These are phyloP conservation scores for Diplodus sargus DNA, from an alignment of 2,797 vertebrate genomes.

Conservation along the genomic window DNA sequence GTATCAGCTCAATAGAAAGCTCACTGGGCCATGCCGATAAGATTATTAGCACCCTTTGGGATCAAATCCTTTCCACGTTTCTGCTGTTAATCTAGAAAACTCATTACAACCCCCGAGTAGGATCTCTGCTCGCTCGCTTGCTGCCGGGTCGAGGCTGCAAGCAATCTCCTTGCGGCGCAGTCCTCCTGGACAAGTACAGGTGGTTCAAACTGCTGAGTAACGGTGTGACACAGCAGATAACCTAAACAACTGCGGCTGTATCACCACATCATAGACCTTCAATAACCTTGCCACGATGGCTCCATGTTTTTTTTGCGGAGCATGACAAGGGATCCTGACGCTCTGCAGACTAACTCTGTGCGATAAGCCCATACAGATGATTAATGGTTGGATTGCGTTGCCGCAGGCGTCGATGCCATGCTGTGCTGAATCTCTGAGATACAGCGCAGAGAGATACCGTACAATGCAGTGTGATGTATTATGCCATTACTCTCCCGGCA, in stretches of 20 bases:
- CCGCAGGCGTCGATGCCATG: constrained; percentile 47
- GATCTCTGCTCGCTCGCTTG: constrained; percentile 29
- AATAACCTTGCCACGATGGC: constrained; percentile 46
- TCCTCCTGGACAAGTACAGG: constrained; percentile 28
- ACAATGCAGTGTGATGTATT: constrained; percentile 57
- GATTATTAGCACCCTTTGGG: constrained; percentile 23
- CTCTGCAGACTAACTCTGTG: constrained; percentile 30
- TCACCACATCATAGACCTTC: constrained; percentile 44
- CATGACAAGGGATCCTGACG: constrained; percentile 33
- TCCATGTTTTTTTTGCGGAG: constrained; percentile 38
- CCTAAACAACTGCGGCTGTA: constrained; percentile 47
- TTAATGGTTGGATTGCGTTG: constrained; percentile 36
- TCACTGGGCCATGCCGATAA: constrained; percentile 23
- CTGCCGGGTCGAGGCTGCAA: constrained; percentile 25
- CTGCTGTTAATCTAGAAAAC: constrained; percentile 51
- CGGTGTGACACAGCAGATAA: constrained; percentile 59
- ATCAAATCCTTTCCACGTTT: constrained; percentile 23
- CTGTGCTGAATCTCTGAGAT: constrained; percentile 43
- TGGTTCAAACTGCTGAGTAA: constrained; percentile 51
- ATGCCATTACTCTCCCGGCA: constrained; percentile 47
- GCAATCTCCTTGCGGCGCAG: constrained; percentile 9
- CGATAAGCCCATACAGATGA: constrained; percentile 40
- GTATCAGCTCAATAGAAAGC: constrained; percentile 40
- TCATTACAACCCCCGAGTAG: constrained; percentile 42
- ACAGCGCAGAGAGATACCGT: constrained; percentile 25